Conservation (phyloP, 1,140 invertebrate genomes). For the Drosophila auraria region DNA sequence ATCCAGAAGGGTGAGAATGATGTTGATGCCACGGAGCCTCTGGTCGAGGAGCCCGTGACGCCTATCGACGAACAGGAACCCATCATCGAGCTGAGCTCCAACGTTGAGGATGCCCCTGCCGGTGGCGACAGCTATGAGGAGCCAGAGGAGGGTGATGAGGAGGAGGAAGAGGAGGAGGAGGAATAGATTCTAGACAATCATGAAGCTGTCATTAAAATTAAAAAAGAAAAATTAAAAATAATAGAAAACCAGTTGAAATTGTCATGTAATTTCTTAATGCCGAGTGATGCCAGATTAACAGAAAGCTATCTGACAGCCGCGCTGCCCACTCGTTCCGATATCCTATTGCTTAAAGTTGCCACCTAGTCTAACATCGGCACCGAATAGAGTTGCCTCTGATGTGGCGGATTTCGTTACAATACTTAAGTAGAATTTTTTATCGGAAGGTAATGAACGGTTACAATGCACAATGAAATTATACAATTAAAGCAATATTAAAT, state of each 20-base stretch:
- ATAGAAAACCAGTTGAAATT: constrained; percentile 6
- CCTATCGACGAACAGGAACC: constrained; percentile 77
- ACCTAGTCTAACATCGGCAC: too few relatives aligned
- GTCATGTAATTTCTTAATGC: too few relatives aligned
- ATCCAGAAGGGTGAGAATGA: constrained; percentile 72
- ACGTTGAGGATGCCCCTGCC: constrained; percentile 51
- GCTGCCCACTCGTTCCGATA: too few relatives aligned
- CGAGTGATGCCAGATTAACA: too few relatives aligned
- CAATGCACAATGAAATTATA: constrained; percentile 64
- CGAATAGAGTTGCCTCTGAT: too few relatives aligned
- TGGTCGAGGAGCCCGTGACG: constrained; percentile 74
- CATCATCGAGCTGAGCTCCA: constrained; percentile 63
- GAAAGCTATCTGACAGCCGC: too few relatives aligned
- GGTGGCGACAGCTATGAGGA: constrained; percentile 59
- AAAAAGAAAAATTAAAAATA: constrained; percentile 40
- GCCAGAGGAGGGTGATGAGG: constrained; percentile 34
- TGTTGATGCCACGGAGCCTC: constrained; percentile 65
- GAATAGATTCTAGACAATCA: constrained; percentile 45
- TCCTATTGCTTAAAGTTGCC: too few relatives aligned
- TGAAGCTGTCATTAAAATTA: constrained; percentile 37
- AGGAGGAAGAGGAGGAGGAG: constrained; percentile 56
- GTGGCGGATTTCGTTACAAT: too few relatives aligned
- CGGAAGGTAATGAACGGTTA: constrained; percentile 62
- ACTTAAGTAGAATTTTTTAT: constrained; percentile 57
- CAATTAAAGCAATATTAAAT: background rate